Evolutionary conservation across 2,888 invertebrate genomes (phyloP).

Genomic region (Ennomos erosarius): DNA sequence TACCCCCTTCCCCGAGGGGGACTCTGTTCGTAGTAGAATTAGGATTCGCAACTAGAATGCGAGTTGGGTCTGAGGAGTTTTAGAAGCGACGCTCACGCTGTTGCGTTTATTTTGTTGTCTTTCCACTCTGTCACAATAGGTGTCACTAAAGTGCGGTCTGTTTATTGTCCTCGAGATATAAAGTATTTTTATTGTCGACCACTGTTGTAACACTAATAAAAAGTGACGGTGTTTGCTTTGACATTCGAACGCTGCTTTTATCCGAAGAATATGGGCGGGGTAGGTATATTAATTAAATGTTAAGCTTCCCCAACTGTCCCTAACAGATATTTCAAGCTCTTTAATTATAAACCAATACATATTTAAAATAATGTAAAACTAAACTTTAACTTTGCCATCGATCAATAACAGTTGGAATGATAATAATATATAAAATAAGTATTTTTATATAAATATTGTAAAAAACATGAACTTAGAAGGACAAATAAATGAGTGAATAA

Average conservation of each 20-base stretch:
- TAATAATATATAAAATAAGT: too few relatives aligned
- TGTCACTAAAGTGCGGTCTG: conserved; percentile 26
- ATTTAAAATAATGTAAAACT: too few relatives aligned
- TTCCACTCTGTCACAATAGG: conserved; percentile 33
- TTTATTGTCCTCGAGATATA: conserved; percentile 30
- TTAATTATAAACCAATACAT: too few relatives aligned
- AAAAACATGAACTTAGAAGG: too few relatives aligned
- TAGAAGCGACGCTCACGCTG: conserved; percentile 51
- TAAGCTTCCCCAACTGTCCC: too few relatives aligned
- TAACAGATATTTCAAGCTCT: too few relatives aligned
- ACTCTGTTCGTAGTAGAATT: conserved; percentile 72
- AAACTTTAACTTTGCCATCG: too few relatives aligned
- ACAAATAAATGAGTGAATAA: too few relatives aligned
- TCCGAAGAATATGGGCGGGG: too few relatives aligned
- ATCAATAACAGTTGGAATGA: too few relatives aligned
- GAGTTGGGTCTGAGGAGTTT: conserved; percentile 52
- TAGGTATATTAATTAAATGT: too few relatives aligned
- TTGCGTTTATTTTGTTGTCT: conserved; percentile 53
- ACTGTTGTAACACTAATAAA: conserved; percentile 30
- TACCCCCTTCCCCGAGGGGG: conserved; percentile 62
- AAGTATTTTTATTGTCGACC: conserved; percentile 24
- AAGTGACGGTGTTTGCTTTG: conserved; percentile 15
- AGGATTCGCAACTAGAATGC: conserved; percentile 72
- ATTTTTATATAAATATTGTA: too few relatives aligned
- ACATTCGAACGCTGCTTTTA: background rate